Conservation (phyloP, 2,797 vertebrate species). For the Brachyalestes nurse region DNA sequence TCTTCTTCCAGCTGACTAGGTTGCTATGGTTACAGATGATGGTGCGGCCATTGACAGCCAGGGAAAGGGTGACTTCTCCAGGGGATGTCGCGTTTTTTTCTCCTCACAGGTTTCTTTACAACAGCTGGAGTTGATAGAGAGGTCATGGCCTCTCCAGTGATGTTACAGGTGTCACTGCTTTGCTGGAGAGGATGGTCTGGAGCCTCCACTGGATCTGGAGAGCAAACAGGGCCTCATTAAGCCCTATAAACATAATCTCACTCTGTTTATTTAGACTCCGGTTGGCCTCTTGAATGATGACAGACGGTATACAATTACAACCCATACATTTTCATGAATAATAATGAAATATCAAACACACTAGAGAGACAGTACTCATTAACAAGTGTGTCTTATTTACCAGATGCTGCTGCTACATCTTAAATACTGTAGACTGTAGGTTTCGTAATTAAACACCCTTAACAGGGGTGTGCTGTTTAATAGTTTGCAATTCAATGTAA, state of each 20-base stretch:
- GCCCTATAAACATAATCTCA: too few relatives aligned
- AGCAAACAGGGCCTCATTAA: background rate
- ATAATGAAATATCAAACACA: too few relatives aligned
- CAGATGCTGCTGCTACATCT: background rate
- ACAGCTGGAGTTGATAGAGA: constrained; percentile 29
- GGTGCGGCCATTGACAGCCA: background rate
- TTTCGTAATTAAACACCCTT: rapidly evolving
- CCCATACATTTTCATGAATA: too few relatives aligned
- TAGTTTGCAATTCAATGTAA: rapidly evolving
- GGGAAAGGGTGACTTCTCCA: background rate
- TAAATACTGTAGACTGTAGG: constrained; percentile 46
- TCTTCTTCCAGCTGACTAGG: constrained; percentile 39
- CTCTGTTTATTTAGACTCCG: too few relatives aligned
- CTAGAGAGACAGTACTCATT: constrained; percentile 19
- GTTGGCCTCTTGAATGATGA: too few relatives aligned
- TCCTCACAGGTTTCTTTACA: constrained; percentile 26
- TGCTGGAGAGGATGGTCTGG: constrained; percentile 11
- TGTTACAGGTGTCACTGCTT: constrained; percentile 28
- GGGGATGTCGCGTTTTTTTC: background rate
- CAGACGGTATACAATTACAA: too few relatives aligned
- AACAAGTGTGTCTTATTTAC: rapidly evolving
- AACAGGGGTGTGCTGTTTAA: rapidly evolving
- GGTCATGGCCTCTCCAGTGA: constrained; percentile 36
- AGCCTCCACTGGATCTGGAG: constrained; percentile 30
- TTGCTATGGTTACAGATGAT: constrained; percentile 69